These are phyloP conservation scores for Gambusia holbrooki DNA, from an alignment of 2,113 vertebrate species.

Conservation along the genomic window DNA sequence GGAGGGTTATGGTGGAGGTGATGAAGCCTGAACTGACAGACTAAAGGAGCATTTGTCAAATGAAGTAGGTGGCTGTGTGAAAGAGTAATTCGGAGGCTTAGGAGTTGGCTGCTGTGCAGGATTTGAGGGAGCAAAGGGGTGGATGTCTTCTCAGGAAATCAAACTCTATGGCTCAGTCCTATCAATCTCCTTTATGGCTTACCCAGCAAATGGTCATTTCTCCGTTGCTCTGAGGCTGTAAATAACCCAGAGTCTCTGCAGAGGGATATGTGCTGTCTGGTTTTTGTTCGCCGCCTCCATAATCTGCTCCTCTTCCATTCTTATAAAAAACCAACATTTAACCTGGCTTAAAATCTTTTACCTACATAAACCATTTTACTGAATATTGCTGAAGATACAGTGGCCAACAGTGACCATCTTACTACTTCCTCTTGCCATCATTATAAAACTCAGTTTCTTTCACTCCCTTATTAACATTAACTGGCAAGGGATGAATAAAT, in stretches of 20 bases:
- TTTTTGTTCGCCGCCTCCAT: slow-evolving; percentile 10
- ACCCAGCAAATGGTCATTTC: slow-evolving; percentile 74
- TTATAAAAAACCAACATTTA: neutral
- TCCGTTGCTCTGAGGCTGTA: slow-evolving; percentile 54
- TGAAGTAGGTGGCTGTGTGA: slow-evolving; percentile 60
- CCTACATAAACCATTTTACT: slow-evolving; percentile 32
- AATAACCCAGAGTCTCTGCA: slow-evolving; percentile 59
- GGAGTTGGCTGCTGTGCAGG: slow-evolving; percentile 43
- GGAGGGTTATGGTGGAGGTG: slow-evolving; percentile 35
- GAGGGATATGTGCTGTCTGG: slow-evolving; percentile 45
- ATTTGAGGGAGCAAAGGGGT: slow-evolving; percentile 55
- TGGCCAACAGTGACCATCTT: neutral
- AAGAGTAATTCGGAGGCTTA: slow-evolving; percentile 58
- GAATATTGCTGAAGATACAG: slow-evolving; percentile 20
- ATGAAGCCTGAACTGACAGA: slow-evolving; percentile 47
- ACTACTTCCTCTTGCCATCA: slow-evolving; percentile 8
- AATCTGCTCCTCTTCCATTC: slow-evolving; percentile 6
- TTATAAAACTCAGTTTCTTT: slow-evolving; percentile 8
- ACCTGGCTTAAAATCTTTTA: slow-evolving; percentile 16
- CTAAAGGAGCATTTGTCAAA: slow-evolving; percentile 66
- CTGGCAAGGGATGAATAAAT: slow-evolving; percentile 56
- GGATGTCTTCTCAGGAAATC: slow-evolving; percentile 70
- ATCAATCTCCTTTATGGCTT: slow-evolving; percentile 78
- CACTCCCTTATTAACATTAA: slow-evolving; percentile 30
- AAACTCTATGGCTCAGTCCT: slow-evolving; percentile 66